Evolutionary conservation across 1,140 invertebrate species (phyloP).

Genomic region (Drosophila kohkoa): DNA sequence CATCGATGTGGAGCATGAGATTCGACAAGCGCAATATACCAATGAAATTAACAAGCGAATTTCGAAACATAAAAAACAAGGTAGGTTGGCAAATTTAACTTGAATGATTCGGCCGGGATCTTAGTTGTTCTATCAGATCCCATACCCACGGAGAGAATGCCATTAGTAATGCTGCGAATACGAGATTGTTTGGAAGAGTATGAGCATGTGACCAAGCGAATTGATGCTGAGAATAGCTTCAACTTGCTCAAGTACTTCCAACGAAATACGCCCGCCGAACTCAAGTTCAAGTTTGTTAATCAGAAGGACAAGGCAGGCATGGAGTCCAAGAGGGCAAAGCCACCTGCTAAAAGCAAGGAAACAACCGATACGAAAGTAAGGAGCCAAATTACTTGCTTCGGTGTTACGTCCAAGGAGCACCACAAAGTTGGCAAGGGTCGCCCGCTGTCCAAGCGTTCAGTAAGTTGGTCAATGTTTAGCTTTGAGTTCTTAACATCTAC

Average conservation of each 20-base stretch:
- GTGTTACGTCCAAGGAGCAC: constrained; percentile 54
- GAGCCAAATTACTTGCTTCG: constrained; percentile 46
- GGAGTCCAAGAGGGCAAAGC: constrained; percentile 15
- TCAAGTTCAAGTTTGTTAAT: constrained; percentile 28
- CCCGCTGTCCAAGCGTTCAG: constrained; percentile 43
- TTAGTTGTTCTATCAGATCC: not conserved
- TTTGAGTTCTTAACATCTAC: not conserved
- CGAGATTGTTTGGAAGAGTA: constrained; percentile 43
- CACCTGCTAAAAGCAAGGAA: constrained; percentile 25
- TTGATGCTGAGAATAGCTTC: constrained; percentile 61
- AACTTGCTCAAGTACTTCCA: constrained; percentile 56
- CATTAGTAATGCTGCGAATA: constrained; percentile 39
- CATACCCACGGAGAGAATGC: constrained; percentile 32
- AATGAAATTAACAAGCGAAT: constrained; percentile 6
- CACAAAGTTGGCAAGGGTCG: constrained; percentile 60
- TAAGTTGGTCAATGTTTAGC: constrained; percentile 17
- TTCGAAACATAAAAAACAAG: constrained; percentile 10
- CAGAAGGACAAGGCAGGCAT: constrained; percentile 7
- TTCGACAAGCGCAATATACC: not conserved
- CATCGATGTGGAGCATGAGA: constrained; percentile 59
- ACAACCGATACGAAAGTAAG: constrained; percentile 23
- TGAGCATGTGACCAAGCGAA: constrained; percentile 25
- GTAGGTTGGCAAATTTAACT: not conserved
- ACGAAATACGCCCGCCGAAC: constrained; percentile 46
- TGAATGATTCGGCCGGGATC: not conserved